phyloP scores from a whole-genome alignment of 2,888 invertebrate genomes.

The Ceraclea dissimilis region DNA sequence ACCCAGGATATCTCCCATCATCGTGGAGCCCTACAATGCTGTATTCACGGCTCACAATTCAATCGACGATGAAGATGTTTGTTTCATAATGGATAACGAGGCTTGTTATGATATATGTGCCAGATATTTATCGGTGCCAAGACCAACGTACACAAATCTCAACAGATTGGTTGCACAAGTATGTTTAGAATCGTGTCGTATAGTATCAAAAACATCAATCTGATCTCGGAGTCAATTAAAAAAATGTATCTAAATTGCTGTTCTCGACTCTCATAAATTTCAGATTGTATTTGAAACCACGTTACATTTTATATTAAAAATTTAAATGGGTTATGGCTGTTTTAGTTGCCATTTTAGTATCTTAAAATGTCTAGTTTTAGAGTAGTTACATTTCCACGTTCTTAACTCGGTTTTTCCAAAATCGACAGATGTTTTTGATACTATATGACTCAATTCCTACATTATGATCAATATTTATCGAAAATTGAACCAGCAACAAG shows the following conservation, averaged over 20 bases:
- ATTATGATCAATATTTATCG: too few species aligned
- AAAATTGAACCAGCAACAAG: too few species aligned
- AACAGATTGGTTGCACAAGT: slow-evolving; percentile 72
- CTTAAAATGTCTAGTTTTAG: too few species aligned
- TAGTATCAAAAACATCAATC: too few species aligned
- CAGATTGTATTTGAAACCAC: background rate
- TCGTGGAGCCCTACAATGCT: slow-evolving; percentile 74
- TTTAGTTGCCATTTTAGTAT: too few species aligned
- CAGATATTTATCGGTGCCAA: slow-evolving; percentile 61
- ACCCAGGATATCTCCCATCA: slow-evolving; percentile 66
- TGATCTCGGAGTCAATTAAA: too few species aligned
- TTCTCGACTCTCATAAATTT: background rate
- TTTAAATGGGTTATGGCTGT: background rate
- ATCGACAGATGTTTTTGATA: too few species aligned
- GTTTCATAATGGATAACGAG: slow-evolving; percentile 69
- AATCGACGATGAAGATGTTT: slow-evolving; percentile 61
- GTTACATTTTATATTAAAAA: too few species aligned
- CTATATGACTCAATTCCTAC: too few species aligned
- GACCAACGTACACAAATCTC: slow-evolving; percentile 81
- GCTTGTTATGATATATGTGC: slow-evolving; percentile 71
- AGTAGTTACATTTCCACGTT: too few species aligned
- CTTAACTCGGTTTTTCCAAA: too few species aligned
- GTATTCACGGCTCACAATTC: slow-evolving; percentile 61
- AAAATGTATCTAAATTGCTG: too few species aligned
- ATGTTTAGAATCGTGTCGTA: slow-evolving; percentile 29